These are phyloP conservation scores for Macrosoma leucophasiata DNA, from an alignment of 2,888 invertebrate genomes.

Conservation along the genomic window DNA sequence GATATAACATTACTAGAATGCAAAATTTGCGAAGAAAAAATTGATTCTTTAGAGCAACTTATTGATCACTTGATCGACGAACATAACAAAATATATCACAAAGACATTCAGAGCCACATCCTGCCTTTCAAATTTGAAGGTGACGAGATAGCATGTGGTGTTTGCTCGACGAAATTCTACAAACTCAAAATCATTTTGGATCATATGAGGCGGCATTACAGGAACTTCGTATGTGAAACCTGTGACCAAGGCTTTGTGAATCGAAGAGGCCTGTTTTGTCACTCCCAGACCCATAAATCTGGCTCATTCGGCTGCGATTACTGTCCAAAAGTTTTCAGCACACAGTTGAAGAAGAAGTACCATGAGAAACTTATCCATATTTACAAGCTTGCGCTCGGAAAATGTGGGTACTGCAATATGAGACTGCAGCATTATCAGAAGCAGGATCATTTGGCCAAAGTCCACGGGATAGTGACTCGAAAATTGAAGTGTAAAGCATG, in stretches of 20 bases:
- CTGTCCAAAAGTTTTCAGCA: slow-evolving; percentile 41
- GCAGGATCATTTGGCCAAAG: slow-evolving; percentile 28
- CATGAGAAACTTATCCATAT: slow-evolving; percentile 42
- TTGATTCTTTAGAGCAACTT: slow-evolving; percentile 29
- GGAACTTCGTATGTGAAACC: slow-evolving; percentile 64
- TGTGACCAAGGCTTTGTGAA: slow-evolving; percentile 65
- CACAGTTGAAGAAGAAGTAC: slow-evolving; percentile 35
- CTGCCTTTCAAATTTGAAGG: slow-evolving; percentile 39
- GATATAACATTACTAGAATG: slow-evolving; percentile 28
- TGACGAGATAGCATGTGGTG: slow-evolving; percentile 31
- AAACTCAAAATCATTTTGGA: slow-evolving; percentile 33
- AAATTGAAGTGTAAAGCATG: slow-evolving; percentile 25
- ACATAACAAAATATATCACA: slow-evolving; percentile 34
- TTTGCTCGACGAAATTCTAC: slow-evolving; percentile 28
- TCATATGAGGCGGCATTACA: slow-evolving; percentile 51
- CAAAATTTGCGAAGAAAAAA: slow-evolving; percentile 17
- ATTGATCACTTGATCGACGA: slow-evolving; percentile 32
- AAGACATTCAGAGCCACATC: slow-evolving; percentile 33
- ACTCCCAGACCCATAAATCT: slow-evolving; percentile 22
- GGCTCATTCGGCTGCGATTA: slow-evolving; percentile 33
- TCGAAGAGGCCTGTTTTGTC: slow-evolving; percentile 32
- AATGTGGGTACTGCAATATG: slow-evolving; percentile 46
- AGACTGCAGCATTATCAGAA: slow-evolving; percentile 28
- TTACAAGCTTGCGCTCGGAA: slow-evolving; percentile 34
- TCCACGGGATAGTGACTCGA: slow-evolving; percentile 26